Base-by-base conservation (phyloP, 2,113 vertebrate genomes). In the Colaptes auratus region DNA sequence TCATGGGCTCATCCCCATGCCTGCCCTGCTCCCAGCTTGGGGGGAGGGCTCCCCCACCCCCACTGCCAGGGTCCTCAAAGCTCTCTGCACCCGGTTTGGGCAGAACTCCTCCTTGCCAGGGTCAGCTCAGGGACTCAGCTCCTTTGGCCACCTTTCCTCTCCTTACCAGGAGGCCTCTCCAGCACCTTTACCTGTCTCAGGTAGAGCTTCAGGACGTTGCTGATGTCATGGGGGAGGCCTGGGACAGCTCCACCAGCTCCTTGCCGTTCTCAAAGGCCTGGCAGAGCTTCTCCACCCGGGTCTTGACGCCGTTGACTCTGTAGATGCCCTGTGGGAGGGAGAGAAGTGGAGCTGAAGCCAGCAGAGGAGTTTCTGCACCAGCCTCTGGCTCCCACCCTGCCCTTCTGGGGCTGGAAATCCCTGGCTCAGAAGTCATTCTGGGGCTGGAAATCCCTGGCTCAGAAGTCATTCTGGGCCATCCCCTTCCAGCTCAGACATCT, bases 161-260 rank as follows among this genome's bases (percentile, higher is more conserved):
- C 14, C 27, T 8, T 1, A 1, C 17, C 56, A 13, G 7, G 11
- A 36, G 80, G 53, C 4, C 21, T 2, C 76, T 3, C 14, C 72
- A 11, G 64, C 44, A 3, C 44, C 52, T 78, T 61, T 59, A 99
- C 99, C 99, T 99, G 99, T 60, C 99, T 97, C 96, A 99, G 98
- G 97, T 99, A 99, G 70, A 99, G 99, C 84, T 99, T 99, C 92
- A 99, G 96, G 58, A 99, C 99, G 0, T 99, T 99, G 98, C 99
- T 99, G 94, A 99, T 98, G 93, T 99, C 99, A 0, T 99, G 99
- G 0, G 99, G 0, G 98, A 99, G 55, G 98, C 99, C 95, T 99
- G 99, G 0, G 99, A 99, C 73, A 99, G 96, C 93, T 99, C 99
- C 72, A 99, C 99, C 93, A 99, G 97, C 91, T 99, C 99, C 73